Evolutionary conservation across 2,888 invertebrate species (phyloP), one percentile per base, ranked within the genome.

Genomic region (Epirrita christyi): DNA sequence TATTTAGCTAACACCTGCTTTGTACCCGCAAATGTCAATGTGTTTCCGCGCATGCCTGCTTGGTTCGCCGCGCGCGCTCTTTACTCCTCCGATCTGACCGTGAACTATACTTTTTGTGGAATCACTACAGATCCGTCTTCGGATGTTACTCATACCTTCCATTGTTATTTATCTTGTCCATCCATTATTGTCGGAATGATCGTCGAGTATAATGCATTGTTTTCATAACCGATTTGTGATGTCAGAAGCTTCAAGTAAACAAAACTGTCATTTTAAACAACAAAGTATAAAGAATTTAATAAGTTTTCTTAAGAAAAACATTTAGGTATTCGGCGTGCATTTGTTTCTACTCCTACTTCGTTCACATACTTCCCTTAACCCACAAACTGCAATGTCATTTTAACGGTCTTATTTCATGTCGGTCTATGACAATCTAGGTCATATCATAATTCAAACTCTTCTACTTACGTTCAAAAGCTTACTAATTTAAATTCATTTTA

Each of bases 101-200:
- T 56, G 88, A 87, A 88, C 87, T 87, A 85, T 85, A 81, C 74
- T 83, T 86, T 89, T 87, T 85, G 80, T 82, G 71, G 75, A 76
- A 77, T 73, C 78, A 74, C 68, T 69, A 72, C 73, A 85, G 81
- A 85, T 88, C 84, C 86, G 85, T 85, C 76, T 81, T 85, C 78
- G 74, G 70, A 77, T 76, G 68, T 78, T 78, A 82, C 79, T 81
- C 77, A 77, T 78, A 73, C 21, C 34, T 14, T 38, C 50, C 59
- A 46, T 50, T 43, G 55, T 59, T 59, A 53, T 58, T 45, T 58
- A 44, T 54, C 54, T 54, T 50, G 50, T 41, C 50, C 50, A 34
- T 45, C 50, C 15, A 46, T 55, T 53, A 58, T 50, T 59, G 54
- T 59, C 34, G 50, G 59, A 37, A 50, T 37, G 45, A 59, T 54